These are phyloP conservation scores for Drosophila pseudotakahashii DNA, from an alignment of 2,888 invertebrate genomes.

Conservation along the genomic window DNA sequence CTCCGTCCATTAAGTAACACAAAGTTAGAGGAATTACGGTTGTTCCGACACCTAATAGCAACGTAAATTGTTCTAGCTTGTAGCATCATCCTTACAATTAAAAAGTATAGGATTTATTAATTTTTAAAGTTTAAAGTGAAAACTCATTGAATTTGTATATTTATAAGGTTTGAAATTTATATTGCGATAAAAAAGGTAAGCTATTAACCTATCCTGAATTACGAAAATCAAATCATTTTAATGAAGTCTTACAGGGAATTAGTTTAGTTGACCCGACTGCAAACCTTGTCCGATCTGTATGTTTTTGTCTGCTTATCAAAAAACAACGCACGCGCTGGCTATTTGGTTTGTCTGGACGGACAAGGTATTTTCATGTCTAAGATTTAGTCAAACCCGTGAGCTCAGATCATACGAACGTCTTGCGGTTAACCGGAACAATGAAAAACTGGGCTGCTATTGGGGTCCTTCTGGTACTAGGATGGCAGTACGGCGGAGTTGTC, in stretches of 20 bases:
- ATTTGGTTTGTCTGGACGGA: slow-evolving; percentile 21
- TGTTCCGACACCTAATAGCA: slow-evolving; percentile 1
- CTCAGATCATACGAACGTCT: slow-evolving; percentile 22
- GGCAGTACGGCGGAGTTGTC: slow-evolving; percentile 24
- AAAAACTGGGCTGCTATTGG: slow-evolving; percentile 20
- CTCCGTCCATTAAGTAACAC: background rate
- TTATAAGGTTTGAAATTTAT: too few species aligned
- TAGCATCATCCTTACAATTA: background rate
- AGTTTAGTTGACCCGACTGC: background rate
- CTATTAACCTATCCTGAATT: background rate
- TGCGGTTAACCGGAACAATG: slow-evolving; percentile 19
- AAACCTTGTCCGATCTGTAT: background rate
- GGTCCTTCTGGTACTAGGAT: slow-evolving; percentile 40
- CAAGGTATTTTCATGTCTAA: slow-evolving; percentile 23
- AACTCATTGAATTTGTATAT: too few species aligned
- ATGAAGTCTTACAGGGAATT: slow-evolving; percentile 13
- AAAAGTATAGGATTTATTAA: background rate
- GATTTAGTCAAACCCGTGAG: slow-evolving; percentile 45
- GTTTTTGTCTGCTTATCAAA: slow-evolving; percentile 50
- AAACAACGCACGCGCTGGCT: slow-evolving; percentile 29
- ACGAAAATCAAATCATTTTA: background rate
- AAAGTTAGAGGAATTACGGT: slow-evolving; percentile 1
- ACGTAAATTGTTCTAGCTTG: too few species aligned
- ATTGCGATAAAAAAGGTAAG: background rate
- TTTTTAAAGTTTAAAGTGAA: too few species aligned